These are phyloP conservation scores for Rhinoraja longicauda DNA, from an alignment of 2,797 vertebrate species.

Conservation along the genomic window DNA sequence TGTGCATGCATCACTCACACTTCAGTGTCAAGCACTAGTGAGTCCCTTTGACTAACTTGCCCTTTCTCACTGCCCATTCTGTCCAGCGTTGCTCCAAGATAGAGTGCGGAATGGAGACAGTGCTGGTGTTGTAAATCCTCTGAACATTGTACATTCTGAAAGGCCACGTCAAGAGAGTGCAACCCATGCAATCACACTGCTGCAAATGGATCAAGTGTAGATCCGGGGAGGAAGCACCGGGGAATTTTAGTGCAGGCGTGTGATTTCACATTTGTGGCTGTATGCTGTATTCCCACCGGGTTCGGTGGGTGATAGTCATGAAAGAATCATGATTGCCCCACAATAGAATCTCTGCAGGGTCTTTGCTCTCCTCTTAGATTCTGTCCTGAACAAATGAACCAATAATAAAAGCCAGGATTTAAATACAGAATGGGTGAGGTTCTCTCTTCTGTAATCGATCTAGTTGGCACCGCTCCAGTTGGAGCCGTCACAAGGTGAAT, in stretches of 20 bases:
- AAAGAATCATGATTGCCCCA: background rate
- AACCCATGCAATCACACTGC: too few species aligned
- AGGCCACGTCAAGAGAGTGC: background rate
- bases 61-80: background rate
- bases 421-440: background rate
- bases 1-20: constrained; percentile 12
- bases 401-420: background rate
- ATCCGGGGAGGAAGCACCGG: background rate
- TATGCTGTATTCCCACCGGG: background rate
- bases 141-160: background rate
- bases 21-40: background rate
- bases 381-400: background rate
- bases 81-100: background rate
- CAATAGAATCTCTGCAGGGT: background rate
- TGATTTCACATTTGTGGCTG: background rate
- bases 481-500: background rate
- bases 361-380: background rate
- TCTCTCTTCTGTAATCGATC: background rate
- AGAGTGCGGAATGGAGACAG: background rate
- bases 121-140: background rate
- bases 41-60: constrained; percentile 26
- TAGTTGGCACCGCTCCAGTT: background rate
- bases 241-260: background rate
- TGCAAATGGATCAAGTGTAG: background rate
- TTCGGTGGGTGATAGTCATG: background rate